Evolutionary conservation across 2,797 vertebrate species (phyloP), one percentile per base, ranked within the genome.

Genomic region (Mus spretus): DNA sequence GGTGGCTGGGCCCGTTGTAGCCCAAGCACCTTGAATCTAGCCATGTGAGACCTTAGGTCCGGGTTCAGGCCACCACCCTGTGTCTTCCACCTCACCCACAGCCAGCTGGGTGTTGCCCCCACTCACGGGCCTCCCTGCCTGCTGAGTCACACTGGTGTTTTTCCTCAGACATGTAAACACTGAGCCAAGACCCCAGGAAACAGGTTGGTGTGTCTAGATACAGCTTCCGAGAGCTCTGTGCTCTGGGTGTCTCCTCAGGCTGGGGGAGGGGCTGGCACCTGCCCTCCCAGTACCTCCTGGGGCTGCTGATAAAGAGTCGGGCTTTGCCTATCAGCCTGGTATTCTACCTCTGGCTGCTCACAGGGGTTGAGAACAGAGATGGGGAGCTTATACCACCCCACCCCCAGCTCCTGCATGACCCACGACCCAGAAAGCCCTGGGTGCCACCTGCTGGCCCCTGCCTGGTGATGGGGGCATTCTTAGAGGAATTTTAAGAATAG

Each of bases 101-200:
- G 75, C 47, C 70, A 67, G 31, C 47, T 2, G 0, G 86, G 26
- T 0, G 26, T 55, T 26, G 13, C 17, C 31, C 6, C 31, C 37
- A 55, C 15, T n/a, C 20, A 0, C 0, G 0, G 37, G 26, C 47
- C 74, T 31, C 72, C 28, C 70, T 44, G 6, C 70, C 59, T 88
- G 95, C 96, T 96, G 95, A 97, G 82, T 97, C 95, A 96, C 85
- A 19, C 55, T 83, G 22, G 61, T 78, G 75, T 89, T 81, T 85
- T 95, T 40, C 37, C 91, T 79, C 44, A 47, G 67, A 78, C 59
- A 63, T 0, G n/a, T 83, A 89, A 96, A 93, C 94, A 91, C 65
- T 53, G 59, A 81, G 14, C 4, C 0, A 13, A 37, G 59, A 50
- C 17, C 47, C 85, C 37, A 61, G 2, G 82, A 88, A 57, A 9